A percentile compares a stretch with the other conserved stretches of the same genome.
phyloP scores from a whole-genome alignment of 1,140 invertebrate species.

The Acromyrmex charruanus region DNA sequence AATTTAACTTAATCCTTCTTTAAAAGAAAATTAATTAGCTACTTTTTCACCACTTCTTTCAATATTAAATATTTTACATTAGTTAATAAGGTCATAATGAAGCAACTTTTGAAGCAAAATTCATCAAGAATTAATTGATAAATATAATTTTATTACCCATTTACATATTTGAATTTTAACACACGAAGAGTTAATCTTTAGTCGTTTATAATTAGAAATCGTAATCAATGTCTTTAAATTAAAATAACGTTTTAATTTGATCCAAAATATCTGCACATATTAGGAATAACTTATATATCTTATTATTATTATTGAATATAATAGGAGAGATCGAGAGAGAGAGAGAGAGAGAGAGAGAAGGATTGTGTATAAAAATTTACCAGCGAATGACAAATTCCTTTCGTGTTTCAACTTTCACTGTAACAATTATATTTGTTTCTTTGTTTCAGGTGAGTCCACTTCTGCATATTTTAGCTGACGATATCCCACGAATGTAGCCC shows the following conservation, averaged over 20 bases:
- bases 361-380: slow-evolving; percentile 12
- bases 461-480: slow-evolving; percentile 60
- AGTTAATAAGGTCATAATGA: slow-evolving; percentile 20
- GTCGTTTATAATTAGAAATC: neutral
- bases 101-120: slow-evolving; percentile 25
- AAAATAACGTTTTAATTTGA: slow-evolving; percentile 5
- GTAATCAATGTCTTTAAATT: neutral
- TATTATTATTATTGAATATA: neutral
- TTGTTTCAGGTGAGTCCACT: slow-evolving; percentile 71
- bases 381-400: slow-evolving; percentile 24
- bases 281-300: neutral
- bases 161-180: neutral
- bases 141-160: slow-evolving; percentile 17
- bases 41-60: neutral
- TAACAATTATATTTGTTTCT: slow-evolving; percentile 67
- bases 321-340: neutral
- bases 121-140: slow-evolving; percentile 2
- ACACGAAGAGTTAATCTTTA: neutral
- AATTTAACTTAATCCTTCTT: slow-evolving; percentile 26
- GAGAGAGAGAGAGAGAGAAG: too few relatives aligned
- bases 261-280: neutral
- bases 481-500: neutral
- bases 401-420: slow-evolving; percentile 45
- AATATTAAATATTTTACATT: slow-evolving; percentile 11
- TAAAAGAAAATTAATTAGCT: neutral